Percentiles rank a stretch among this genome's conserved stretches.
phyloP scores from a whole-genome alignment of 2,797 vertebrate genomes.

The Coendou prehensilis region DNA sequence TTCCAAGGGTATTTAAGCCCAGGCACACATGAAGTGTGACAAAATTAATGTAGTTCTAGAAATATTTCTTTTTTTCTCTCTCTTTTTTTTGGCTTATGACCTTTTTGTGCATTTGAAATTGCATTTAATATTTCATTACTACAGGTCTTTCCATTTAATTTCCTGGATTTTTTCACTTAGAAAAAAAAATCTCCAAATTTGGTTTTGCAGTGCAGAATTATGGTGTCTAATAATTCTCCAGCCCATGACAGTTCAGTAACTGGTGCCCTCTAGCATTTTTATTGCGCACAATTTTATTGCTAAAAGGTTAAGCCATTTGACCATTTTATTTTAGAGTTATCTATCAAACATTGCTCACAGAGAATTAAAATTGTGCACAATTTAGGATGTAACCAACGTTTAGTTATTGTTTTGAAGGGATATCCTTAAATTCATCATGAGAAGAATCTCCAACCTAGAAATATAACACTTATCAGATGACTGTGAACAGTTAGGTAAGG shows the following conservation, averaged over 20 bases:
- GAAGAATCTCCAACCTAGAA: neutral
- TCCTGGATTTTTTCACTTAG: slow-evolving; percentile 63
- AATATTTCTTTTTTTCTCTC: slow-evolving; percentile 24
- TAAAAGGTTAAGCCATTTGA: slow-evolving; percentile 80
- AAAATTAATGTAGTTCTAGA: slow-evolving; percentile 77
- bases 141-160: slow-evolving; percentile 80
- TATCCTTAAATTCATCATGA: neutral
- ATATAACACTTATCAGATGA: neutral
- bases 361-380: slow-evolving; percentile 71
- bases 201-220: slow-evolving; percentile 75
- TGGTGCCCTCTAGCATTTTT: slow-evolving; percentile 76
- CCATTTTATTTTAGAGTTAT: slow-evolving; percentile 77
- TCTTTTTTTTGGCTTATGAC: slow-evolving; percentile 65
- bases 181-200: slow-evolving; percentile 78
- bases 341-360: slow-evolving; percentile 68
- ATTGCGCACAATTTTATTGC: slow-evolving; percentile 78
- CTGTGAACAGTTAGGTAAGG: neutral
- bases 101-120: slow-evolving; percentile 82
- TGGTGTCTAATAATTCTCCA: slow-evolving; percentile 74
- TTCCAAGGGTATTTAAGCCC: slow-evolving; percentile 28
- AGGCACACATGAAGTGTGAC: slow-evolving; percentile 49
- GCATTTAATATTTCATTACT: slow-evolving; percentile 84
- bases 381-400: slow-evolving; percentile 60
- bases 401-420: slow-evolving; percentile 57
- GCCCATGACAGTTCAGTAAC: slow-evolving; percentile 69